These are phyloP conservation scores for Seira sanloemensis DNA, from an alignment of 2,888 invertebrate species.

Conservation along the genomic window DNA sequence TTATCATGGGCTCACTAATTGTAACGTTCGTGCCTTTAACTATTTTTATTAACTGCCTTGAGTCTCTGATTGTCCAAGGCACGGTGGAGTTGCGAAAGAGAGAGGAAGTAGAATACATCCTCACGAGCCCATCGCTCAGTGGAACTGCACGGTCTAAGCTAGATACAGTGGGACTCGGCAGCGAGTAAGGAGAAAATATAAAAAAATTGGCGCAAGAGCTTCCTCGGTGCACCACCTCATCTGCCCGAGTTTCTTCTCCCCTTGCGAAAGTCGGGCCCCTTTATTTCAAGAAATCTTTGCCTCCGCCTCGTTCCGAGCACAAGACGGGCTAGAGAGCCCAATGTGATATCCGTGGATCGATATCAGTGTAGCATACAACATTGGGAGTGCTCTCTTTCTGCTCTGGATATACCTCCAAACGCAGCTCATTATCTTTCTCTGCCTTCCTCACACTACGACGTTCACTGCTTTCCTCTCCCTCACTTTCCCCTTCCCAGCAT, in stretches of 20 bases:
- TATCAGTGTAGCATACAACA: conserved; percentile 70
- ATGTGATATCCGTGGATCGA: conserved; percentile 66
- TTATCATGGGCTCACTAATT: conserved; percentile 34
- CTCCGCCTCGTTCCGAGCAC: conserved; percentile 63
- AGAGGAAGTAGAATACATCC: conserved; percentile 71
- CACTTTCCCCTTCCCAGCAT: conserved; percentile 37
- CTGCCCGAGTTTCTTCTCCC: conserved; percentile 60
- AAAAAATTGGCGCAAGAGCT: conserved; percentile 64
- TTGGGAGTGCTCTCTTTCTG: conserved; percentile 64
- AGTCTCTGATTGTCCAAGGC: conserved; percentile 72
- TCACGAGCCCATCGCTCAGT: conserved; percentile 73
- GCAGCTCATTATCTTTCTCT: conserved; percentile 39
- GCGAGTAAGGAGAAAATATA: conserved; percentile 1
- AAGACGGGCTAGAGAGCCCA: conserved; percentile 43
- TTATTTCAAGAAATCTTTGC: conserved; percentile 62
- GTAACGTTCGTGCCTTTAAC: conserved; percentile 30
- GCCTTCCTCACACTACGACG: conserved; percentile 29
- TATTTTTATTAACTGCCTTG: conserved; percentile 56
- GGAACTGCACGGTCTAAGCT: conserved; percentile 66
- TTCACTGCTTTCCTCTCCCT: conserved; percentile 40
- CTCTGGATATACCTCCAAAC: conserved; percentile 24
- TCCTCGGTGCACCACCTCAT: conserved; percentile 55
- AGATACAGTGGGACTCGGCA: conserved; percentile 49
- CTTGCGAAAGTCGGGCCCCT: conserved; percentile 53
- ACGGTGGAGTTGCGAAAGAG: conserved; percentile 69